phyloP scores from a whole-genome alignment of 2,888 invertebrate species.

The Lobophora halterata region DNA sequence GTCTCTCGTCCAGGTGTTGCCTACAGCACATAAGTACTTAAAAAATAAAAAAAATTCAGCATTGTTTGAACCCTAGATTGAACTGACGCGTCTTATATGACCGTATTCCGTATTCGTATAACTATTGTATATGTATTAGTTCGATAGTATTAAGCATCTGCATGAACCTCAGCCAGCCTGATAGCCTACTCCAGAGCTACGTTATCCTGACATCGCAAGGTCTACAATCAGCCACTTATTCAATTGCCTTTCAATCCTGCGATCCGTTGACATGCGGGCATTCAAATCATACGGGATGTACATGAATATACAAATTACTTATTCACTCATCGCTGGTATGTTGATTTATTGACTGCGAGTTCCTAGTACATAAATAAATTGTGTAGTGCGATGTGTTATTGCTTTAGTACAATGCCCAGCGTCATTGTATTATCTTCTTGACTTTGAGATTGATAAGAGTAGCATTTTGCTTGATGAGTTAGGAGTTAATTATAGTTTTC shows the following conservation, averaged over 20 bases:
- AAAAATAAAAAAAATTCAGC: too few relatives aligned
- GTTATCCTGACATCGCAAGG: conserved; percentile 34
- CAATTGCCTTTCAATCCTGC: conserved; percentile 43
- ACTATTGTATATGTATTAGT: too few relatives aligned
- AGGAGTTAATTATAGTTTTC: too few relatives aligned
- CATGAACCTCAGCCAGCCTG: conserved; percentile 23
- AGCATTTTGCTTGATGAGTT: too few relatives aligned
- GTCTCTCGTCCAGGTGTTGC: too few relatives aligned
- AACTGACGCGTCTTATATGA: too few relatives aligned
- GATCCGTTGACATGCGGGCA: conserved; percentile 46
- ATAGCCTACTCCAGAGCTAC: conserved; percentile 29
- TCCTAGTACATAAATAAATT: conserved; percentile 12
- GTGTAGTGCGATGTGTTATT: conserved; percentile 9
- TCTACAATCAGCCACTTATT: conserved; percentile 41
- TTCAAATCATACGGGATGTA: conserved; percentile 47
- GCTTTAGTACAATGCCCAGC: too few relatives aligned
- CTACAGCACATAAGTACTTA: too few relatives aligned
- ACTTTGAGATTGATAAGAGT: too few relatives aligned
- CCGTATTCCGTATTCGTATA: too few relatives aligned
- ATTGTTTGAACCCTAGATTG: too few relatives aligned
- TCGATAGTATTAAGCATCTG: too few relatives aligned
- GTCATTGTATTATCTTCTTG: conserved; percentile 10
- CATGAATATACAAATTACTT: conserved; percentile 55
- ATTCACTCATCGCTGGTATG: conserved; percentile 39
- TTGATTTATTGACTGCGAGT: conserved; percentile 43